phyloP scores from a whole-genome alignment of 2,888 invertebrate genomes.

The Carcina quercana region DNA sequence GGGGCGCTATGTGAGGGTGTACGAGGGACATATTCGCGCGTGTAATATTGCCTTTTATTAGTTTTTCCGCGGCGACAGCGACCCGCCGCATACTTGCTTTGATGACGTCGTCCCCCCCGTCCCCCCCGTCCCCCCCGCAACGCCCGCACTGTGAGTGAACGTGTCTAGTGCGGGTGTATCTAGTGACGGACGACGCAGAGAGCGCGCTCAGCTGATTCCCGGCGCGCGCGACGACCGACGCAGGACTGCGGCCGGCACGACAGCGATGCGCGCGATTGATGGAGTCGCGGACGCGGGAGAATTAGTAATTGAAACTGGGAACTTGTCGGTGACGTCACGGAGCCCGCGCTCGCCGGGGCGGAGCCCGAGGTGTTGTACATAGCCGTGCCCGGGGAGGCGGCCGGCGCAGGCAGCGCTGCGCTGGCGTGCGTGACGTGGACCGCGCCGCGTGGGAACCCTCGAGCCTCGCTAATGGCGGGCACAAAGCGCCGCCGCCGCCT shows the following conservation, averaged over 20 bases:
- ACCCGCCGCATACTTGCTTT: constrained; percentile 40
- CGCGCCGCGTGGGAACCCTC: constrained; percentile 26
- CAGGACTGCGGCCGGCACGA: constrained; percentile 17
- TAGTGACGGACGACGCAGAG: constrained; percentile 11
- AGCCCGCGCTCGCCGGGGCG: constrained; percentile 3
- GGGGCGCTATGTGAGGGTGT: too few species aligned
- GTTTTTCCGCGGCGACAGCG: constrained; percentile 63
- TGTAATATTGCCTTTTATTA: constrained; percentile 64
- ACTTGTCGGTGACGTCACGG: constrained; percentile 28
- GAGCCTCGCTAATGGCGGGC: constrained; percentile 16
- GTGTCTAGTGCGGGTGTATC: constrained; percentile 16
- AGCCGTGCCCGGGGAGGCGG: constrained; percentile 11
- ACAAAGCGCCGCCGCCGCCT: constrained; percentile 10
- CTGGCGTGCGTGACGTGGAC: constrained; percentile 11
- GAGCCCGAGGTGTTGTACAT: constrained; percentile 24
- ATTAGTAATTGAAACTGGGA: constrained; percentile 46
- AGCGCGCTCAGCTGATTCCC: constrained; percentile 16
- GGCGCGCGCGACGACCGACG: neutral
- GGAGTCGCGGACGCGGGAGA: constrained; percentile 39
- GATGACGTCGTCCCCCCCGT: constrained; percentile 23
- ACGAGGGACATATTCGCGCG: constrained; percentile 37
- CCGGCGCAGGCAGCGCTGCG: constrained; percentile 16
- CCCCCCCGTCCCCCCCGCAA: neutral
- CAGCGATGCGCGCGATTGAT: constrained; percentile 44
- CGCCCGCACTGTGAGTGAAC: constrained; percentile 17